Evolutionary conservation across 2,888 invertebrate species (phyloP), one percentile per base, ranked within the genome.

Genomic region (Nowickia ferox): DNA sequence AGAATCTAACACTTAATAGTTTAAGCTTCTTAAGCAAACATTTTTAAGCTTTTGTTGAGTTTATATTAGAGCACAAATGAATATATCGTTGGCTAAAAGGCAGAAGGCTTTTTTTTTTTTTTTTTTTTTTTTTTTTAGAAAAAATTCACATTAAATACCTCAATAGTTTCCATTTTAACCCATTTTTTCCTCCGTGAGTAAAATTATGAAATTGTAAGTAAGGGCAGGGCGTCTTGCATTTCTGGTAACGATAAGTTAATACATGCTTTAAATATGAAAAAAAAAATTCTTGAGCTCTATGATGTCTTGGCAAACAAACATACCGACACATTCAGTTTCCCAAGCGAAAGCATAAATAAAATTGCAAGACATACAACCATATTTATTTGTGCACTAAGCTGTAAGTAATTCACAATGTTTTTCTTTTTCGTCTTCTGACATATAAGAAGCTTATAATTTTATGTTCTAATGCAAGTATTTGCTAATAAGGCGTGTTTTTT

Each of bases 381-480:
- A 9, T 75, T 5, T 17, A 38, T 10, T 46, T 38, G 40, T 44
- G 15, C 2, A 1, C 15, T 46, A 55, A 42, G 40, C n/a, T 65
- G 9, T 53, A 13, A 5, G 5, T n/a, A 40, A n/a, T n/a, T 9
- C 38, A 53, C 3, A 76, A 66, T 19, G 22, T 48, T 42, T 55
- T 5, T 30, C 6, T 0, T 30, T 30, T 30, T 30, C n/a, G n/a
- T 59, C n/a, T 68, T 48, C 19, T 5, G 3, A 38, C 22, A 68
- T 30, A 69, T 61, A 69, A 78, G 51, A 15, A 68, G 77, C 68
- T 78, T 78, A 69, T 51, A n/a, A 22, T 19, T 46, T 66, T 66
- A 66, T 66, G 66, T 44, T 22, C 15, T 38, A 42, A n/a, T 9
- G 53, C 40, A 17, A 46, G 17, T 19, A n/a, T 46, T 42, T 71